A percentile compares a stretch with the other conserved stretches of the same genome.
Conservation (phyloP, 2,888 invertebrate genomes). For the Dicranocentrus wangi region DNA sequence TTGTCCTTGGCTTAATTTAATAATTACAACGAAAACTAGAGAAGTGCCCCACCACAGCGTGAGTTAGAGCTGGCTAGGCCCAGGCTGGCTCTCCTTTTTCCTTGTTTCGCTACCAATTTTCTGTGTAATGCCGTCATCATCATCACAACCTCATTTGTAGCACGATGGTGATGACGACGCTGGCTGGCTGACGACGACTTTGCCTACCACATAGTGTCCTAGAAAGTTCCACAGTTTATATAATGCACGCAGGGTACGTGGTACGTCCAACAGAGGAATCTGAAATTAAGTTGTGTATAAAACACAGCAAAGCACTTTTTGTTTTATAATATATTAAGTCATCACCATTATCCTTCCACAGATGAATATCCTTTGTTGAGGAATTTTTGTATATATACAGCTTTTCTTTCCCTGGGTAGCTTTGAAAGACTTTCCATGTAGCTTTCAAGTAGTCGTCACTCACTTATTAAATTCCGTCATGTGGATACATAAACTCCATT, state of each 20-base stretch:
- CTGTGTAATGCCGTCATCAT: background rate
- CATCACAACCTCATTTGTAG: constrained; percentile 15
- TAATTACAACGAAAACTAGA: constrained; percentile 63
- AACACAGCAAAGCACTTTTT: background rate
- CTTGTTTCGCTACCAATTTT: too few species aligned
- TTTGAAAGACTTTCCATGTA: constrained; percentile 18
- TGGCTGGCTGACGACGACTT: too few species aligned
- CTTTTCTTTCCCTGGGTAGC: background rate
- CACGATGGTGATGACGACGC: background rate
- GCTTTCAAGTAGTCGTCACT: constrained; percentile 3
- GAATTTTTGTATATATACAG: background rate
- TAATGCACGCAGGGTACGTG: background rate
- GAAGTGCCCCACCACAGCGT: too few species aligned
- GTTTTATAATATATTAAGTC: background rate
- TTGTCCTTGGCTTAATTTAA: constrained; percentile 71
- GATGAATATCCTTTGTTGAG: background rate
- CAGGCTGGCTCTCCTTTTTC: too few species aligned
- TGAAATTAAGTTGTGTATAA: background rate
- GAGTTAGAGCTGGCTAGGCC: too few species aligned
- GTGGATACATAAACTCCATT: background rate
- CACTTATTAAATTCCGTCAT: background rate
- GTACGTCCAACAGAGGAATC: background rate
- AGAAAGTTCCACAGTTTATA: background rate
- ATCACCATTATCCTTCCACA: background rate
- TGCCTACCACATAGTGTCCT: background rate